Conservation (phyloP, 1,140 invertebrate species). For the Lerema accius region DNA sequence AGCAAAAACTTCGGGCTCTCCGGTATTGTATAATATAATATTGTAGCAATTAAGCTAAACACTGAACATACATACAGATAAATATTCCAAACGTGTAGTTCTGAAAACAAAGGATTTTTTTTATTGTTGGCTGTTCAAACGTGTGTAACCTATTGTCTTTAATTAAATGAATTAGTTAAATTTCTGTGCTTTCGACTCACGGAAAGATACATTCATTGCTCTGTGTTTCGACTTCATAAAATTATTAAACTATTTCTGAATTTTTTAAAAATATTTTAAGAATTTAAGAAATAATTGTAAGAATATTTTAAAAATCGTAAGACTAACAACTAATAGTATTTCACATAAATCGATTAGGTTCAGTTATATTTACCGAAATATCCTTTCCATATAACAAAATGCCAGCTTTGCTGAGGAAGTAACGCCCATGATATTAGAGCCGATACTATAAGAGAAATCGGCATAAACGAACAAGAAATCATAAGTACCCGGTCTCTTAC, state of each 20-base stretch:
- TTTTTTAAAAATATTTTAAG: too few species aligned
- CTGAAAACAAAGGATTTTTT: conserved; percentile 39
- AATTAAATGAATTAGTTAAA: too few species aligned
- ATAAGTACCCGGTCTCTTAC: conserved; percentile 56
- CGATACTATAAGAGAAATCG: conserved; percentile 44
- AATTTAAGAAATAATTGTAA: too few species aligned
- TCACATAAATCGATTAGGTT: too few species aligned
- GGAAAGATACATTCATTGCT: too few species aligned
- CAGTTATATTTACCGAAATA: conserved; percentile 64
- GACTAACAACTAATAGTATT: too few species aligned
- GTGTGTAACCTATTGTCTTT: conserved; percentile 79
- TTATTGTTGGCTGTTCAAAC: background rate
- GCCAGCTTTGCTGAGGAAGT: conserved; percentile 41
- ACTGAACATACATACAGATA: conserved; percentile 58
- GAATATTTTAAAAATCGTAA: too few species aligned
- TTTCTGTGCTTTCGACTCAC: too few species aligned
- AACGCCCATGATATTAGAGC: conserved; percentile 58
- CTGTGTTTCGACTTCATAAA: too few species aligned
- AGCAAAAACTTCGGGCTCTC: conserved; percentile 88
- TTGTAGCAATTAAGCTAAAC: conserved; percentile 54
- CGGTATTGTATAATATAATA: conserved; percentile 54
- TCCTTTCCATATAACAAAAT: conserved; percentile 47
- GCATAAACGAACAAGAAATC: conserved; percentile 51
- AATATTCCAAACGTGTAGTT: conserved; percentile 61
- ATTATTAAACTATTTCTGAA: too few species aligned